Conservation (phyloP, 2,888 invertebrate species). For the Clanis bilineata region DNA sequence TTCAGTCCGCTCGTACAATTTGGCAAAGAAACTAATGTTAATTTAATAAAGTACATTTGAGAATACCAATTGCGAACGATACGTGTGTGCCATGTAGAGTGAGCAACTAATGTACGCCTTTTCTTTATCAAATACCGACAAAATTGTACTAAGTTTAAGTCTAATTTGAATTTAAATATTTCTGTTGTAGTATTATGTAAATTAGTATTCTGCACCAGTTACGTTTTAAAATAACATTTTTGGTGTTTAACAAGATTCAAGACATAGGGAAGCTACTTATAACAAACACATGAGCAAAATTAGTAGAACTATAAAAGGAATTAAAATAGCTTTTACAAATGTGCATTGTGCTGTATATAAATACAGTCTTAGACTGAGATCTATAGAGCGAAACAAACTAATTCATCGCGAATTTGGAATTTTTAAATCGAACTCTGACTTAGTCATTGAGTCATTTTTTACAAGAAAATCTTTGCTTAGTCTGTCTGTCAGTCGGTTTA, state of each 20-base stretch:
- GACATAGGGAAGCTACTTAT: not conserved
- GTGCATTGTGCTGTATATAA: too few relatives aligned
- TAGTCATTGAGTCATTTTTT: too few relatives aligned
- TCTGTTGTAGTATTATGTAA: not conserved
- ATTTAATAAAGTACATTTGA: slow-evolving; percentile 26
- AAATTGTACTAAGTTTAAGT: not conserved
- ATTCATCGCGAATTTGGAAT: too few relatives aligned
- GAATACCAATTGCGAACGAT: slow-evolving; percentile 34
- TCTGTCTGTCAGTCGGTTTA: too few relatives aligned
- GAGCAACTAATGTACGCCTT: slow-evolving; percentile 1
- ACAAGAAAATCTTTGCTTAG: too few relatives aligned
- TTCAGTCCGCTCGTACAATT: not conserved
- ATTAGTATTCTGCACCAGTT: not conserved
- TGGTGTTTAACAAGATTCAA: not conserved
- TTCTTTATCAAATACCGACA: not conserved
- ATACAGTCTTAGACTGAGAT: too few relatives aligned
- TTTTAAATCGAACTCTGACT: too few relatives aligned
- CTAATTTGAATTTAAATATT: slow-evolving; percentile 3
- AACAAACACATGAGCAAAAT: too few relatives aligned
- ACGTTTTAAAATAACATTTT: not conserved
- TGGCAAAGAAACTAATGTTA: slow-evolving; percentile 10
- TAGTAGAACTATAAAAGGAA: too few relatives aligned
- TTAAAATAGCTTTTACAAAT: too few relatives aligned
- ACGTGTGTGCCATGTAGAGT: slow-evolving; percentile 31
- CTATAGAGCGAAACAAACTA: too few relatives aligned